phyloP scores from a whole-genome alignment of 2,888 invertebrate species.

The Dasysyrphus tricinctus region DNA sequence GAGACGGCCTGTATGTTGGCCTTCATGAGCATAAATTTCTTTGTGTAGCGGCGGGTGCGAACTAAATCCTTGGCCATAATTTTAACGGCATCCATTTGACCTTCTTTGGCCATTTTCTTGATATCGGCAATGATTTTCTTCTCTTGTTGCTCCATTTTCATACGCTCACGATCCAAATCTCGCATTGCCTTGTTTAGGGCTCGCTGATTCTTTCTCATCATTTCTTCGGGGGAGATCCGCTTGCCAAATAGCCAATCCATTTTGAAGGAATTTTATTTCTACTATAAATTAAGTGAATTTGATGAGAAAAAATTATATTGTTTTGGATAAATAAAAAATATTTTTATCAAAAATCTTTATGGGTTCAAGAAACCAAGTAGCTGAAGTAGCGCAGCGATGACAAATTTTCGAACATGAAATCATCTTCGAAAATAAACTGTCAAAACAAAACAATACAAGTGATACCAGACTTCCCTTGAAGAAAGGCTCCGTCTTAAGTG shows the following conservation, averaged over 20 bases:
- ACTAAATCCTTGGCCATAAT: conserved; percentile 99
- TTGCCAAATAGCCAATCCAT: conserved; percentile 99
- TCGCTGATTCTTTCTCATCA: conserved; percentile 98
- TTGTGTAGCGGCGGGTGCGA: conserved; percentile 96
- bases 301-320: not conserved
- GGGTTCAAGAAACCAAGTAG: conserved; percentile 6
- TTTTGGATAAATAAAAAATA: conserved; percentile 30
- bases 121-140: conserved; percentile 99
- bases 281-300: not conserved
- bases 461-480: conserved; percentile 4
- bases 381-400: conserved; percentile 17
- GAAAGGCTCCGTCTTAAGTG: no score
- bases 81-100: conserved; percentile 99
- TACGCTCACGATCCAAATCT: conserved; percentile 96
- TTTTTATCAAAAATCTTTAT: conserved; percentile 23
- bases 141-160: conserved; percentile 99
- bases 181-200: conserved; percentile 99
- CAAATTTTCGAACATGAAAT: conserved; percentile 72
- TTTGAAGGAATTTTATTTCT: not conserved
- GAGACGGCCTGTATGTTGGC: conserved; percentile 99
- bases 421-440: conserved; percentile 65
- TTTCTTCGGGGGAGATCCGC: conserved; percentile 97
- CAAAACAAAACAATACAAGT: conserved; percentile 24
- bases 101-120: conserved; percentile 99
- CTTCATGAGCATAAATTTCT: conserved; percentile 99